Base-by-base conservation (phyloP, 2,888 invertebrate species). In the Flabesymbios commensalis region DNA sequence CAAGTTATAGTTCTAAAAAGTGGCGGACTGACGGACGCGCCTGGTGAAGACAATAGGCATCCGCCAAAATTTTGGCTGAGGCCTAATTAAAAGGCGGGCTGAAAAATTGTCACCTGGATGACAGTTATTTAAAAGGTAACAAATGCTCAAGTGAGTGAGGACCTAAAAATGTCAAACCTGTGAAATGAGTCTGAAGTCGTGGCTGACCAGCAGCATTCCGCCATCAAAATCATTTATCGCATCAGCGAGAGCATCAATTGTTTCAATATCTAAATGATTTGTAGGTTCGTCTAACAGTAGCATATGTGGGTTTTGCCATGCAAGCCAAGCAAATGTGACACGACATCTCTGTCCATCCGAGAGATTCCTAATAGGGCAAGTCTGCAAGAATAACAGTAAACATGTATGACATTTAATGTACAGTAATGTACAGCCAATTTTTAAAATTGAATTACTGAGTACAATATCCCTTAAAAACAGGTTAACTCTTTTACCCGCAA, bases 181-280 rank as follows among this genome's bases (percentile, higher is more conserved):
- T 85, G 92, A 94, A 69, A 99, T 99, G 57, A 99, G 89, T 83
- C 99, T 88, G 87, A 99, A 99, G 88, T 99, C 99, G 91, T 99
- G 99, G 85, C 95, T 96, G 76, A 99, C 99, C 28, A 99, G 88
- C 68, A 99, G 93, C 91, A 99, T 91, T 71, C 99, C 99, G 47
- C 99, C 99, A n/a, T 95, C 94, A 80, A 96, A 99, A 78, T 95
- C 94, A 80, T 94, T 96, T 75, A 99, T 90, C 29, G 99, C 99
- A 73, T 98, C 97, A 1, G 93, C 99, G 59, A 99, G 86, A 0
- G 98, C 94, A 84, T 99, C 99, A 70, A 99, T 99, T 0, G 97
- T 98, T 69, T 84, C 84, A 43, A 84, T 81, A 67, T 83, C 83
- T 64, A 83, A 69, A 66, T 82, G 83, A 70, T 84, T 84, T 31